These are phyloP conservation scores for Polia nebulosa DNA, from an alignment of 2,888 invertebrate genomes.

Conservation along the genomic window DNA sequence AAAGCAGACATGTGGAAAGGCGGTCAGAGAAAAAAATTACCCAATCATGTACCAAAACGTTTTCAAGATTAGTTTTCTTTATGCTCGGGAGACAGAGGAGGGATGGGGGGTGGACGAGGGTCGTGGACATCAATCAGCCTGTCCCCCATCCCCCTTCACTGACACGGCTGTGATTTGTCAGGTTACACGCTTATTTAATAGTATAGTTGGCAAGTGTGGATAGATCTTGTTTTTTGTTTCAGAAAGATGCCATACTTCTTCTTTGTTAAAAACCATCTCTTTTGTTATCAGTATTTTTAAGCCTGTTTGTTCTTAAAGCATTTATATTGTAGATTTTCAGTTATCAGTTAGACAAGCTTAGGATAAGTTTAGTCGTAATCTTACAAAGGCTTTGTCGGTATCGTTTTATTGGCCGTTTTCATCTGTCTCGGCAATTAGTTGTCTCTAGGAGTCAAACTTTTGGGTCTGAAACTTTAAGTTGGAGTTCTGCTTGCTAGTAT, in stretches of 20 bases:
- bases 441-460: slow-evolving; percentile 34
- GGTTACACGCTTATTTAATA: slow-evolving; percentile 70
- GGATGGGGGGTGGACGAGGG: slow-evolving; percentile 70
- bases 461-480: slow-evolving; percentile 18
- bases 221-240: slow-evolving; percentile 43
- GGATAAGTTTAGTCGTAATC: slow-evolving; percentile 32
- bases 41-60: slow-evolving; percentile 68
- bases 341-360: slow-evolving; percentile 6
- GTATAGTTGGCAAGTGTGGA: slow-evolving; percentile 71
- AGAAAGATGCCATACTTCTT: slow-evolving; percentile 9
- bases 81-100: slow-evolving; percentile 66
- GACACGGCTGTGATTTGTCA: slow-evolving; percentile 80
- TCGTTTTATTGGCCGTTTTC: slow-evolving; percentile 45
- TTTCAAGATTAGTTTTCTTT: slow-evolving; percentile 70
- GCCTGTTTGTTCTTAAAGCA: not conserved
- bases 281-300: not conserved
- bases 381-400: slow-evolving; percentile 24
- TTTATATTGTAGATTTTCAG: slow-evolving; percentile 11
- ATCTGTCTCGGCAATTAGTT: slow-evolving; percentile 34
- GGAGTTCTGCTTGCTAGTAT: slow-evolving; percentile 14
- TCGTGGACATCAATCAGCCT: slow-evolving; percentile 77
- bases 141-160: slow-evolving; percentile 60
- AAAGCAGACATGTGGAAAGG: slow-evolving; percentile 55
- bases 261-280: not conserved
- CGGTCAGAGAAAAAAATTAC: slow-evolving; percentile 66